Base-by-base conservation (phyloP, 2,113 vertebrate species). In the Prionailurus bengalensis region DNA sequence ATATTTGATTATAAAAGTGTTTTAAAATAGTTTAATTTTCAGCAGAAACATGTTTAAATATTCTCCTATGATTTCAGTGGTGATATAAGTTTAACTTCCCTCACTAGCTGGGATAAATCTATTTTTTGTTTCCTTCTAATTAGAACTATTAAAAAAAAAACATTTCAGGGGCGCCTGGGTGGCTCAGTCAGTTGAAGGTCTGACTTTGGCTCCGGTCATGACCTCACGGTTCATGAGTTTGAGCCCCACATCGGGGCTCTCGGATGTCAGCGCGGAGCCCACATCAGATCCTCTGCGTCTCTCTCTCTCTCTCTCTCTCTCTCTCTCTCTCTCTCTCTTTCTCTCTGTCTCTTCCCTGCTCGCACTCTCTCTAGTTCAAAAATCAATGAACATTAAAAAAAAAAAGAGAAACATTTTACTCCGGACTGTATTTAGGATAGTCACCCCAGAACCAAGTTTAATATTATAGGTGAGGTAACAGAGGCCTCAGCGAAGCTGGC, bases 121-220 rank as follows among this genome's bases (percentile, higher is more conserved):
- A 45, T 89, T 66, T 85, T 89, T 31, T 91, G 19, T 55, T 84
- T 97, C 45, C 53, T 89, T 94, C 33, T 68, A 29, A 74, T 87
- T 87, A 86, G n/a, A 91, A 85, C 17, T 63, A 58, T 58, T 58
- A 7, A 8, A 45, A 45, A 45, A 42, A 58, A 58, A 58, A 58
- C 58, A 61, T 23, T 23, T 58, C 21, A 58, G 58, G 58, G 58
- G 58, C 7, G 7, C 21, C 58, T 61, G 58, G 21, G 58, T 61
- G 58, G 21, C 17, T 61, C 58, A 61, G 58, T 61, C 21, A 23
- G 21, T 61, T 23, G 25, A 61, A 21, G 21, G 58, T 21, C 58
- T 61, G 58, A 61, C 58, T 61, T 61, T 21, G 17, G 58, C 58
- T 61, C 58, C 19, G 58, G 21, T 61, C 58, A 23, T 61, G 58